Evolutionary conservation across 2,797 vertebrate genomes (phyloP).

Genomic region (Bradypodion pumilum): DNA sequence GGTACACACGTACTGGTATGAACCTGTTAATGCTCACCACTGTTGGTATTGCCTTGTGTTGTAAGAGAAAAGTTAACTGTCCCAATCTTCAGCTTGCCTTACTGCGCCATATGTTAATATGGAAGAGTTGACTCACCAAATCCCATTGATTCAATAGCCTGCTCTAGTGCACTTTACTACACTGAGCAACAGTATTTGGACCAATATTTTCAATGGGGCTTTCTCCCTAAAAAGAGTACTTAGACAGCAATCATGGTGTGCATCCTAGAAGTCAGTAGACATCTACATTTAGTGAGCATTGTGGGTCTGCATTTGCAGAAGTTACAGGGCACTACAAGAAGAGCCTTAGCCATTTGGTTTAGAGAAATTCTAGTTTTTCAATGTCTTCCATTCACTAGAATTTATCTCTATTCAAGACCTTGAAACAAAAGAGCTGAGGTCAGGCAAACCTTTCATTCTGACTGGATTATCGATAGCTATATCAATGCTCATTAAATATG

Average conservation of each 20-base stretch:
- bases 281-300: background rate
- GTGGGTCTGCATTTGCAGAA: background rate
- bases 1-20: too few relatives aligned
- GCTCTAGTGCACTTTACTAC: too few relatives aligned
- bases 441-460: background rate
- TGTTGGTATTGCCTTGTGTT: too few relatives aligned
- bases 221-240: background rate
- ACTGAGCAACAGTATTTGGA: too few relatives aligned
- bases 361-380: background rate
- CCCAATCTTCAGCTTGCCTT: too few relatives aligned
- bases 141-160: too few relatives aligned
- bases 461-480: background rate
- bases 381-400: background rate
- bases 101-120: too few relatives aligned
- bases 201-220: background rate
- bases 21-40: too few relatives aligned
- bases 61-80: too few relatives aligned
- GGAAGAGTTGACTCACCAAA: too few relatives aligned
- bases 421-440: background rate
- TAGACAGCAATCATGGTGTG: background rate
- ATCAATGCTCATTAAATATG: background rate
- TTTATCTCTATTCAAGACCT: background rate
- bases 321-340: background rate
- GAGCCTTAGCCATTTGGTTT: background rate
- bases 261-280: background rate